phyloP scores from a whole-genome alignment of 2,113 vertebrate genomes.

The Muntiacus muntjak region DNA sequence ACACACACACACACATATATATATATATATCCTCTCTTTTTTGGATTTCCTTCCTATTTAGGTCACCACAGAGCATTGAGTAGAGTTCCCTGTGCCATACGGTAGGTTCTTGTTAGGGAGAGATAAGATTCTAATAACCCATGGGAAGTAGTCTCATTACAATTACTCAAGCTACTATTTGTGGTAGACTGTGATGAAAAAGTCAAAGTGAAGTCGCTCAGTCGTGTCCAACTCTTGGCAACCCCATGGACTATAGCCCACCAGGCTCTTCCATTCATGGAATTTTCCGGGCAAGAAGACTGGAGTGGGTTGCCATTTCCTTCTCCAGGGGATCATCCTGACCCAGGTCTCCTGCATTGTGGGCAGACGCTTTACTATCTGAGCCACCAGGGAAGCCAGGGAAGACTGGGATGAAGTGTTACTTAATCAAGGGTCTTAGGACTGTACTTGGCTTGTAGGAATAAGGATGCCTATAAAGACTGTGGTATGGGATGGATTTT shows the following conservation, averaged over 20 bases:
- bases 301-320: background rate
- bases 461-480: background rate
- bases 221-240: background rate
- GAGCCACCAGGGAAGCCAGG: background rate
- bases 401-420: background rate
- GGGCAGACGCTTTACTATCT: background rate
- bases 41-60: background rate
- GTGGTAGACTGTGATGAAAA: background rate
- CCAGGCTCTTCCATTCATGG: background rate
- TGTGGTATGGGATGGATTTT: background rate
- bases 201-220: background rate
- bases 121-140: background rate
- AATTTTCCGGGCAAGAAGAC: background rate
- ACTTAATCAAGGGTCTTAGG: background rate
- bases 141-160: background rate
- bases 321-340: background rate
- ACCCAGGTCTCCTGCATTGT: accelerated
- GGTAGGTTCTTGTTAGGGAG: background rate
- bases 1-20: background rate
- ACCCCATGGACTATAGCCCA: background rate
- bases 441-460: background rate
- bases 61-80: background rate
- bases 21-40: background rate
- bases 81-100: background rate
- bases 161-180: background rate